Evolutionary conservation across 2,888 invertebrate species (phyloP).

Genomic region (Diplolepis rosae): DNA sequence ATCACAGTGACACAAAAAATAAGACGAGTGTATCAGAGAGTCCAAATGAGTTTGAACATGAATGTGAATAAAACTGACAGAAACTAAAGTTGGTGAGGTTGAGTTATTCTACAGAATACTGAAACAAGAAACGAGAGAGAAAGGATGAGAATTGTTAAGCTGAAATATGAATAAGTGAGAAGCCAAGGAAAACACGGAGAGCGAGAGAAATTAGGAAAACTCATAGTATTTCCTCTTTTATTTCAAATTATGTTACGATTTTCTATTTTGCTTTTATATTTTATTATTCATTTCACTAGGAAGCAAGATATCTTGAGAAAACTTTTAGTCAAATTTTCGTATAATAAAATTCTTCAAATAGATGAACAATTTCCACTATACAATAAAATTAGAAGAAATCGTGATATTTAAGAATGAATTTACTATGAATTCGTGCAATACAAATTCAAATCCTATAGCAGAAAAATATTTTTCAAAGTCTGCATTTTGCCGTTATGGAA

Average conservation of each 20-base stretch:
- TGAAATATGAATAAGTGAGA: slow-evolving; percentile 22
- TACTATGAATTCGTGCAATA: not conserved
- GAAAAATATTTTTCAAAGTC: not conserved
- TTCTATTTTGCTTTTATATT: slow-evolving; percentile 1
- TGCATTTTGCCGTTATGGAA: not conserved
- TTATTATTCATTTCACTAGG: not conserved
- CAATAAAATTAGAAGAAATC: too few relatives aligned
- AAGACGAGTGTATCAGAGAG: not conserved
- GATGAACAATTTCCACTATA: too few relatives aligned
- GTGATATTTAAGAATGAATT: not conserved
- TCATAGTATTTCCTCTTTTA: not conserved
- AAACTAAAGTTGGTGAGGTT: slow-evolving; percentile 19
- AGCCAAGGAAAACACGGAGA: slow-evolving; percentile 1
- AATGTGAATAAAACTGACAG: slow-evolving; percentile 15
- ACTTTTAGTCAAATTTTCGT: too few relatives aligned
- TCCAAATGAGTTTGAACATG: slow-evolving; percentile 24
- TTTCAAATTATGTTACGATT: slow-evolving; percentile 1
- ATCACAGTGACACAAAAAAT: slow-evolving; percentile 4
- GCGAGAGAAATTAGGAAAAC: not conserved
- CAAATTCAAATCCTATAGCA: not conserved
- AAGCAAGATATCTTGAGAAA: not conserved
- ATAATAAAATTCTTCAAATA: too few relatives aligned
- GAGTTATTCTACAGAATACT: slow-evolving; percentile 13
- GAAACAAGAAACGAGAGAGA: not conserved
- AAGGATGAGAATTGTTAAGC: not conserved